Percentiles rank a stretch among this genome's conserved stretches.
Conservation (phyloP, 2,888 invertebrate species). For the Archips xylosteana region DNA sequence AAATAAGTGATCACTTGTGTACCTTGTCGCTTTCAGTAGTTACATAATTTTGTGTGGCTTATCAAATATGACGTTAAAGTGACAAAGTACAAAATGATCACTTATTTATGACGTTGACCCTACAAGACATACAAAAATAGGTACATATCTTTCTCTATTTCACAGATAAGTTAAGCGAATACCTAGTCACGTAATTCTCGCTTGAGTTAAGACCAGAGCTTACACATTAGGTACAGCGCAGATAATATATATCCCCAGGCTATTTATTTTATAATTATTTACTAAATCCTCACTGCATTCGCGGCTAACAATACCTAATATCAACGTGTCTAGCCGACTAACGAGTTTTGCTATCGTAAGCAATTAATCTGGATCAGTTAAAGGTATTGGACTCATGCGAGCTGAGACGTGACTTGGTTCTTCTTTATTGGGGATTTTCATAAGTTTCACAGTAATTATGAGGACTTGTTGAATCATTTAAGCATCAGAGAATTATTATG, state of each 20-base stretch:
- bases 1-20: too few species aligned
- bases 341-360: slow-evolving; percentile 32
- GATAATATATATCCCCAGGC: not conserved
- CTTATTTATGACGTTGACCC: too few species aligned
- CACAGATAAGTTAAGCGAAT: not conserved
- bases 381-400: slow-evolving; percentile 17
- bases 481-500: not conserved
- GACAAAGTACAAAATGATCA: too few species aligned
- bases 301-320: slow-evolving; percentile 5
- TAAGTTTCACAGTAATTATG: slow-evolving; percentile 4
- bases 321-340: slow-evolving; percentile 21
- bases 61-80: too few species aligned
- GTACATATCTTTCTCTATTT: not conserved
- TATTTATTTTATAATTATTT: slow-evolving; percentile 6
- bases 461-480: not conserved
- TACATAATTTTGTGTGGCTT: too few species aligned
- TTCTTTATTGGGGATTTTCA: slow-evolving; percentile 17
- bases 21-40: too few species aligned
- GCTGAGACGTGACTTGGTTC: slow-evolving; percentile 23
- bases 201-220: not conserved
- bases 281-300: slow-evolving; percentile 2
- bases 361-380: slow-evolving; percentile 37
- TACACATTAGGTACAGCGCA: not conserved
- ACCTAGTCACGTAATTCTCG: not conserved
- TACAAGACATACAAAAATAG: too few species aligned